A percentile compares a stretch with the other conserved stretches of the same genome.
phyloP scores from a whole-genome alignment of 2,888 invertebrate species.

The Cataglyphis albicans region DNA sequence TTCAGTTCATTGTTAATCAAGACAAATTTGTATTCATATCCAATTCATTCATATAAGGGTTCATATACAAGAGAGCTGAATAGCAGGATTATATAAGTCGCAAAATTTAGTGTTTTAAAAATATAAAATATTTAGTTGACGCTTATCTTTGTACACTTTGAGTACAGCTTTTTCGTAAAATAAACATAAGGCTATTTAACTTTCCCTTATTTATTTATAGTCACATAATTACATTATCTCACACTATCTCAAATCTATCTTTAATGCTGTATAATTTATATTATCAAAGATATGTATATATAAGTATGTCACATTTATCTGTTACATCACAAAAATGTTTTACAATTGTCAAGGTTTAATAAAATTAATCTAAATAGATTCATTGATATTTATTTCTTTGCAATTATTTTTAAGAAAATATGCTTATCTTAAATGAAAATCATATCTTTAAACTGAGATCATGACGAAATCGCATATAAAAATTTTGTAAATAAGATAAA shows the following conservation, averaged over 20 bases:
- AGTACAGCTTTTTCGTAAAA: constrained; percentile 15
- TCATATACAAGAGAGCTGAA: constrained; percentile 55
- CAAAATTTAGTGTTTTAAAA: constrained; percentile 16
- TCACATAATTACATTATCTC: constrained; percentile 55
- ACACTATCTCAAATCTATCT: constrained; percentile 10
- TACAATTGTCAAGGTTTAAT: constrained; percentile 66
- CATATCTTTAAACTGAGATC: not conserved
- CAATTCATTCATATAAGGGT: constrained; percentile 31
- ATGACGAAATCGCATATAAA: constrained; percentile 35
- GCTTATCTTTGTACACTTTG: constrained; percentile 43
- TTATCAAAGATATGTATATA: constrained; percentile 65
- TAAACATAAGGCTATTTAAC: constrained; percentile 51
- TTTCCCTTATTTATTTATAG: constrained; percentile 70
- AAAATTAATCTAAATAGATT: constrained; percentile 61
- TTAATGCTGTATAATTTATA: constrained; percentile 63
- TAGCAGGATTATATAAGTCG: constrained; percentile 32
- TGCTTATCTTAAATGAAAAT: not conserved
- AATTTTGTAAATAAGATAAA: not conserved
- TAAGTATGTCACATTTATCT: constrained; percentile 57
- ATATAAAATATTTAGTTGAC: constrained; percentile 14
- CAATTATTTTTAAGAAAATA: constrained; percentile 1
- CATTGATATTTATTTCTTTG: constrained; percentile 16
- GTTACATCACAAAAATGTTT: constrained; percentile 55
- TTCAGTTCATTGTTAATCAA: constrained; percentile 54
- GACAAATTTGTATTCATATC: constrained; percentile 58